Evolutionary conservation across 2,888 invertebrate genomes (phyloP).

Genomic region (Melieria crassipennis): DNA sequence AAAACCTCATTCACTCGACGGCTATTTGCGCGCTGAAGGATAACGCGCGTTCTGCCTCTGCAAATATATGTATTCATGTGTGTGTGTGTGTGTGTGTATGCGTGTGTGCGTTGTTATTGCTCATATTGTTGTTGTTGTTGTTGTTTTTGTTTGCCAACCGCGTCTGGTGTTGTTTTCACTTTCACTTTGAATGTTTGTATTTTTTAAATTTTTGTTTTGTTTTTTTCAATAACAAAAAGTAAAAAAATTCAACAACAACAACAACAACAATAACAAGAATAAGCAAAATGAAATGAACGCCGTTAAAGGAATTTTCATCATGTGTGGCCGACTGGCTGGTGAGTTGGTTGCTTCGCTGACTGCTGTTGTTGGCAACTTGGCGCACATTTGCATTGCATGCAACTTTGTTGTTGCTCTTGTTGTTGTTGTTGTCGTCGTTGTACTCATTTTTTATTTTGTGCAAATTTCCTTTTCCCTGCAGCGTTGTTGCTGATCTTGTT

Average conservation of each 20-base stretch:
- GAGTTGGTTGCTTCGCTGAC: no score
- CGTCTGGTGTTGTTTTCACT: conserved; percentile 1
- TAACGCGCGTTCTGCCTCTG: no score
- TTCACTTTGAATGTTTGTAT: not conserved
- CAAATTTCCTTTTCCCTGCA: conserved; percentile 47
- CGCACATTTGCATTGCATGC: conserved; percentile 25
- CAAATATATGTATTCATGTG: not conserved
- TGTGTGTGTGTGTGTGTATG: not conserved
- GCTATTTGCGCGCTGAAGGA: no score
- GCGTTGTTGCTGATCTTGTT: conserved; percentile 8
- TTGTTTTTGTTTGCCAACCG: not conserved
- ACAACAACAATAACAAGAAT: no score
- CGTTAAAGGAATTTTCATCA: not conserved
- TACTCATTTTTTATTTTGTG: conserved; percentile 53
- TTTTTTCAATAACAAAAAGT: not conserved
- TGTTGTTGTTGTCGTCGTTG: conserved; percentile 16
- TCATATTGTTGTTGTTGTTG: not conserved
- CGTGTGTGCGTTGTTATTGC: not conserved
- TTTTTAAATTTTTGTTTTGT: not conserved
- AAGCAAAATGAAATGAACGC: no score
- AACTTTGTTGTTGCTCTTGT: conserved; percentile 15
- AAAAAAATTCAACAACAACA: no score
- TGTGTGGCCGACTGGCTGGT: not conserved
- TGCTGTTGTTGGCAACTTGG: no score
- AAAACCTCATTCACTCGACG: no score